Conservation (phyloP, 1,140 invertebrate genomes). For the Anadara kagoshimensis region DNA sequence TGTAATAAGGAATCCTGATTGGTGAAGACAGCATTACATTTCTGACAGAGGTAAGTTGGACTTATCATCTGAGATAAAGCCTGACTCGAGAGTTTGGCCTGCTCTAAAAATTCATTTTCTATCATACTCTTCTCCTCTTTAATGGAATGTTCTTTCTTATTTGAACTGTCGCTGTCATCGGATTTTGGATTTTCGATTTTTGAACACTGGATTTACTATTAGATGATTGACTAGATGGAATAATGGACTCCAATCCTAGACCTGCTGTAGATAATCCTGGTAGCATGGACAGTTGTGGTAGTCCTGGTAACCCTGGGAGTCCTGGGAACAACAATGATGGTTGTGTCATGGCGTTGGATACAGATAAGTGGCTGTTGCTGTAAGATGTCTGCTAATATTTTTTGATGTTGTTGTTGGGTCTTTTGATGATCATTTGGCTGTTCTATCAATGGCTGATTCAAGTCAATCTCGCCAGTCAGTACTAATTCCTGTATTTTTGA, state of each 20-base stretch:
- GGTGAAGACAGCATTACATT: conserved; percentile 86
- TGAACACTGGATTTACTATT: conserved; percentile 21
- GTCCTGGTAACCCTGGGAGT: conserved; percentile 45
- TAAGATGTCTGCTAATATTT: conserved; percentile 62
- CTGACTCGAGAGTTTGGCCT: conserved; percentile 11
- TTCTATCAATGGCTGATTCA: conserved; percentile 90
- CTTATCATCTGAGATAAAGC: conserved; percentile 18
- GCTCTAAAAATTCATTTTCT: conserved; percentile 12
- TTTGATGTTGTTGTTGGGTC: conserved; percentile 59
- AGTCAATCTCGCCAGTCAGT: conserved; percentile 89
- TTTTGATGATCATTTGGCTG: conserved; percentile 80
- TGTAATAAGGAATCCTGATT: conserved; percentile 86
- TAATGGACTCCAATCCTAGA: conserved; percentile 48
- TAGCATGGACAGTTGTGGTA: conserved; percentile 38
- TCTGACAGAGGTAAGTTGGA: conserved; percentile 78
- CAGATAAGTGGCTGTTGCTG: conserved; percentile 51
- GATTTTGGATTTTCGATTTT: conserved; percentile 8
- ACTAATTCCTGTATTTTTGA: conserved; percentile 92
- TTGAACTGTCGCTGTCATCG: conserved; percentile 2
- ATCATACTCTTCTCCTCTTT: conserved; percentile 18
- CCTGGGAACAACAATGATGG: conserved; percentile 58
- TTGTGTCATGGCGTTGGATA: conserved; percentile 45
- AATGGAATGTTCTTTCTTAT: conserved; percentile 1
- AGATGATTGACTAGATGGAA: conserved; percentile 23
- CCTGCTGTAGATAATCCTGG: conserved; percentile 33